Conservation (phyloP, 2,888 invertebrate species). For the Caenorhabditis doughertyi region DNA sequence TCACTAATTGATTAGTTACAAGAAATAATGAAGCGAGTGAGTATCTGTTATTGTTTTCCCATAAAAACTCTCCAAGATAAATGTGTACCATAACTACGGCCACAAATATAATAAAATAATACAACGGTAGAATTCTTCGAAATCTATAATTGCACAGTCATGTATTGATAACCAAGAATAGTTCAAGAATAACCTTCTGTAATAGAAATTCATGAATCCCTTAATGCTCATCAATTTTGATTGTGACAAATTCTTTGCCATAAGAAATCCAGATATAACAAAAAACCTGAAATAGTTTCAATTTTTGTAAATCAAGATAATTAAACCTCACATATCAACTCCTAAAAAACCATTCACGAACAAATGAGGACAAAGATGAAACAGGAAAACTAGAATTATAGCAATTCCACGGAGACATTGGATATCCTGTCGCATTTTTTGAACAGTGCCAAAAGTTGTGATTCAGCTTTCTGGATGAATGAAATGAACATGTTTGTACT, state of each 20-base stretch:
- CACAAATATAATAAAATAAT: slow-evolving; percentile 25
- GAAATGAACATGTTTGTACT: not conserved
- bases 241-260: slow-evolving; percentile 37
- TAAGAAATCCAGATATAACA: slow-evolving; percentile 58
- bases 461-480: not conserved
- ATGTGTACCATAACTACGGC: slow-evolving; percentile 22
- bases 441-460: not conserved
- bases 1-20: slow-evolving; percentile 59
- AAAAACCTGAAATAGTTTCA: slow-evolving; percentile 46
- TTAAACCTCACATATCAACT: slow-evolving; percentile 49
- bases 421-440: slow-evolving; percentile 38
- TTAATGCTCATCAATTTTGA: not conserved
- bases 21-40: slow-evolving; percentile 51
- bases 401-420: slow-evolving; percentile 58
- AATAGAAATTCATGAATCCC: slow-evolving; percentile 25
- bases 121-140: slow-evolving; percentile 46
- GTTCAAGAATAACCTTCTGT: not conserved
- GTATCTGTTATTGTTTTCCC: slow-evolving; percentile 53
- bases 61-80: slow-evolving; percentile 40
- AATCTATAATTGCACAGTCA: not conserved
- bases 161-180: not conserved
- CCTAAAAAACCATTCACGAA: slow-evolving; percentile 61
- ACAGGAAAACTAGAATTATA: slow-evolving; percentile 40
- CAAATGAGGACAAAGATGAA: slow-evolving; percentile 43
- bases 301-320: not conserved